phyloP scores from a whole-genome alignment of 2,113 vertebrate species.

The Mirza zaza region DNA sequence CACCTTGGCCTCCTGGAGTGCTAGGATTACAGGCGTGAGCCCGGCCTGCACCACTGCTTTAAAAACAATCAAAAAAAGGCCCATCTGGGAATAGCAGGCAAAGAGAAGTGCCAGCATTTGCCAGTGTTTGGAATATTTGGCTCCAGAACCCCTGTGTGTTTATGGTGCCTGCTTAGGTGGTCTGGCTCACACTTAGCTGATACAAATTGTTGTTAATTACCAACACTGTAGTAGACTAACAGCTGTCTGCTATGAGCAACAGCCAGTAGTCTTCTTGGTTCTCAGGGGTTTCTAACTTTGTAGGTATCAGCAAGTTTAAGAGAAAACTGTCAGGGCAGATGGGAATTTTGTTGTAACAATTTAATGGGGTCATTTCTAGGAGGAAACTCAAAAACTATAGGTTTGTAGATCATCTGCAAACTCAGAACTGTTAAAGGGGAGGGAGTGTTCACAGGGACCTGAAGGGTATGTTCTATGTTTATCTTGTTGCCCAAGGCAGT shows the following conservation, averaged over 20 bases:
- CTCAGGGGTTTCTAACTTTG: neutral
- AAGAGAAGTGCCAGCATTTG: neutral
- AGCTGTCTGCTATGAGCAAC: neutral
- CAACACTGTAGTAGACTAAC: neutral
- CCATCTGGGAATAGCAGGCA: neutral
- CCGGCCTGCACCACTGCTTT: neutral
- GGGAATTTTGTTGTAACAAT: neutral
- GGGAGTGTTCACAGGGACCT: neutral
- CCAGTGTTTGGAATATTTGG: constrained; percentile 30
- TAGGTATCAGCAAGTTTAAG: neutral
- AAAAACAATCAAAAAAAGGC: neutral
- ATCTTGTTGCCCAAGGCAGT: neutral
- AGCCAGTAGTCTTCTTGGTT: neutral
- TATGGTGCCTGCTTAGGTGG: neutral
- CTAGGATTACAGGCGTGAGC: too few relatives aligned
- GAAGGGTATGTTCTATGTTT: constrained; percentile 15
- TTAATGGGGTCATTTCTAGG: neutral
- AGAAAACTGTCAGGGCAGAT: neutral
- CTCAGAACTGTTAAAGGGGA: neutral
- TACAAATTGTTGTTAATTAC: constrained; percentile 32
- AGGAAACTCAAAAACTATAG: neutral
- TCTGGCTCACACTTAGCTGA: neutral
- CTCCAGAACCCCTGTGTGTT: neutral
- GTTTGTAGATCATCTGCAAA: neutral
- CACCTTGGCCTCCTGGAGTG: too few relatives aligned